Percentiles rank a stretch among this genome's conserved stretches.
phyloP scores from a whole-genome alignment of 2,888 invertebrate genomes.

The Stenodera caucasica region DNA sequence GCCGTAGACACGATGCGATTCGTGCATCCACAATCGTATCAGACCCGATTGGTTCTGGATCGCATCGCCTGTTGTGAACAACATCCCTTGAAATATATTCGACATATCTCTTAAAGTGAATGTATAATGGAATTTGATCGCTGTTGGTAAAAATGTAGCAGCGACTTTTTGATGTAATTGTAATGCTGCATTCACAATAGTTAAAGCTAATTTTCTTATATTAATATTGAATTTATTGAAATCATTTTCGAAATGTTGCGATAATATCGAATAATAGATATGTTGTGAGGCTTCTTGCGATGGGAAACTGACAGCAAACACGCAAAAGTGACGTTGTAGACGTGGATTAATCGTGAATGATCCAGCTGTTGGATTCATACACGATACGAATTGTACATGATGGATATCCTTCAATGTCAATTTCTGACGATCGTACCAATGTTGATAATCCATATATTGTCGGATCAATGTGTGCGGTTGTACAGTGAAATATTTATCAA shows the following conservation, averaged over 20 bases:
- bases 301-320: conserved; percentile 88
- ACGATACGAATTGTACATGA: conserved; percentile 91
- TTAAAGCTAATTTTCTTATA: conserved; percentile 63
- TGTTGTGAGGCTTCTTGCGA: conserved; percentile 76
- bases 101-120: conserved; percentile 92
- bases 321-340: conserved; percentile 84
- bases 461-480: conserved; percentile 93
- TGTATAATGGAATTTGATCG: conserved; percentile 91
- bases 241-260: conserved; percentile 71
- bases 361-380: conserved; percentile 97
- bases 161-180: conserved; percentile 75
- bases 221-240: conserved; percentile 66
- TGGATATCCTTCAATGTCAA: conserved; percentile 86
- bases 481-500: conserved; percentile 91
- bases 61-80: conserved; percentile 74
- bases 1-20: conserved; percentile 85
- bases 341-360: conserved; percentile 92
- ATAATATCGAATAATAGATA: conserved; percentile 82
- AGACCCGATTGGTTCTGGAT: conserved; percentile 71
- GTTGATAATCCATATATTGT: conserved; percentile 91
- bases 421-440: conserved; percentile 93
- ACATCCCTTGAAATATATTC: conserved; percentile 90
- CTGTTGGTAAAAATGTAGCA: conserved; percentile 84
- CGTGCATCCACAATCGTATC: conserved; percentile 86
- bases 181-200: conserved; percentile 73